Evolutionary conservation across 2,797 vertebrate genomes (phyloP).

Genomic region (Phataginus tricuspis): DNA sequence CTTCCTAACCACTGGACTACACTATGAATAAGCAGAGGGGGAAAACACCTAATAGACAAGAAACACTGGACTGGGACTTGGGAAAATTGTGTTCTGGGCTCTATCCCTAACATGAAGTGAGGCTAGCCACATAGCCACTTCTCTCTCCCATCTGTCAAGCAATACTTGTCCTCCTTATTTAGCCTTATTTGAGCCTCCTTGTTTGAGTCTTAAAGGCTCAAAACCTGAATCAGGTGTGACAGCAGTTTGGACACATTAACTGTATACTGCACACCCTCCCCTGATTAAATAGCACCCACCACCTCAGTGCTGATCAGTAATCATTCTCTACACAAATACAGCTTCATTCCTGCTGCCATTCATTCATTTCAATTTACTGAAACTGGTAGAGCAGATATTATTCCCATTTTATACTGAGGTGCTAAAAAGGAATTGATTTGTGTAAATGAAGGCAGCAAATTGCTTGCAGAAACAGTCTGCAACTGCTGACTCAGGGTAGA

Average conservation of each 20-base stretch:
- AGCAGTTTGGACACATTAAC: neutral
- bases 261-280: neutral
- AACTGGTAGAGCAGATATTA: neutral
- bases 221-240: neutral
- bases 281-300: neutral
- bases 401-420: neutral
- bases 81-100: neutral
- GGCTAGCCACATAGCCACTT: neutral
- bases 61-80: neutral
- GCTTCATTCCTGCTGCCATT: neutral
- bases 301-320: fast-evolving
- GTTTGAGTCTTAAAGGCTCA: too few relatives aligned
- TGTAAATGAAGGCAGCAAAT: neutral
- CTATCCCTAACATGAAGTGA: neutral
- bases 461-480: neutral
- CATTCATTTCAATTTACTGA: neutral
- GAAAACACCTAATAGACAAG: neutral
- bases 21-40: neutral
- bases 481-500: neutral
- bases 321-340: fast-evolving
- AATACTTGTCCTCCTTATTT: neutral
- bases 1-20: neutral
- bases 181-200: too few relatives aligned
- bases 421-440: neutral
- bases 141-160: neutral